phyloP scores from a whole-genome alignment of 2,888 invertebrate genomes.

The Phyto melanocephala region DNA sequence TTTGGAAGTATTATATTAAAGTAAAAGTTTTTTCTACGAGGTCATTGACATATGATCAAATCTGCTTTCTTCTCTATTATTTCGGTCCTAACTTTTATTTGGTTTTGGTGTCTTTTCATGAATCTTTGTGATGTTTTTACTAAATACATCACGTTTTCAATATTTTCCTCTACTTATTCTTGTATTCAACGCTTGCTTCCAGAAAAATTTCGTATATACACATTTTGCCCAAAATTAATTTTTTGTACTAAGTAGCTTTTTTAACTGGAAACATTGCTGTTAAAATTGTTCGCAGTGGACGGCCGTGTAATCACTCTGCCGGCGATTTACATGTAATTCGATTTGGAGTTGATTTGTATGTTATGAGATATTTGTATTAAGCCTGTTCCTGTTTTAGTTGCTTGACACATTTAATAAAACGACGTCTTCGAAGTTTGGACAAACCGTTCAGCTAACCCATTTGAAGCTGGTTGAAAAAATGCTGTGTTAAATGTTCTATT shows the following conservation, averaged over 20 bases:
- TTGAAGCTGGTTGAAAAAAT: conserved; percentile 38
- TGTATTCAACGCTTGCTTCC: neutral
- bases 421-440: neutral
- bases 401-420: neutral
- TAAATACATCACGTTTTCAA: neutral
- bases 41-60: no score
- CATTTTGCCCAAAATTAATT: neutral
- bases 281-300: neutral
- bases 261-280: neutral
- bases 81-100: no score
- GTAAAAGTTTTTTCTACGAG: no score
- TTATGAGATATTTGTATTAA: neutral
- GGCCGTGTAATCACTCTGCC: neutral
- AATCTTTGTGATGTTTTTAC: neutral
- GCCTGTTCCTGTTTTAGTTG: neutral
- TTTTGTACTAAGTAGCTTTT: neutral
- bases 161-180: neutral
- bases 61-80: no score
- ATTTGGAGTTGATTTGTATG: neutral
- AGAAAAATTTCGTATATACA: neutral
- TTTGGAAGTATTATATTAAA: no score
- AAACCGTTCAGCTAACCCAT: conserved; percentile 17
- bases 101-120: no score
- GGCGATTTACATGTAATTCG: neutral
- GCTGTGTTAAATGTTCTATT: conserved; percentile 39